Evolutionary conservation across 2,113 vertebrate genomes (phyloP), one percentile per base, ranked within the genome.

Genomic region (Arvicanthis niloticus): DNA sequence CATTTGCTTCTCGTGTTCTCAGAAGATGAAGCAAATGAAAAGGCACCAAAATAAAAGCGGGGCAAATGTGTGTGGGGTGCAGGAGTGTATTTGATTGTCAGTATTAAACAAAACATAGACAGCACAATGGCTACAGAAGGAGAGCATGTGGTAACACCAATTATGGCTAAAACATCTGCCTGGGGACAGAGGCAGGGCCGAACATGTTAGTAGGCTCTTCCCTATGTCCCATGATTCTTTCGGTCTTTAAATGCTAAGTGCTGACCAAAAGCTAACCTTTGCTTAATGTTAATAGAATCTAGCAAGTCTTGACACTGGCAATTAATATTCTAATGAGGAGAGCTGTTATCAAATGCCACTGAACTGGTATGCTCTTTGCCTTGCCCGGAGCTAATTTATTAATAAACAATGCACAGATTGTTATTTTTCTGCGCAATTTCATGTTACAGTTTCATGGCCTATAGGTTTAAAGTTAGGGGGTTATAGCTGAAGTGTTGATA

Each of bases 311-410:
- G 86, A 87, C 95, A 89, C 17, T 78, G 62, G 92, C 75, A 73
- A 96, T 95, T 62, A 95, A 89, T 86, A 95, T 88, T 92, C 84
- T 96, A 93, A 97, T 77, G 60, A 93, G 68, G 62, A 87, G 72
- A 91, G 58, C 15, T 78, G 53, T 2, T 73, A 58, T 81, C 89
- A 93, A 93, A 88, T 80, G 93, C 80, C 93, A 48, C 75, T 82
- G 82, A 96, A 60, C 68, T 60, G 2, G 68, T 94, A 62, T 48
- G 67, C 68, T 89, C 68, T 91, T 60, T 77, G 53, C 76, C 80
- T 88, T 73, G 86, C 53, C 6, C 15, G n/a, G 19, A 34, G 51
- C 90, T 96, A 73, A 94, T 72, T 94, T 95, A 81, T 93, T 94
- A 95, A 89, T 88, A 92, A 88, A 81, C 26, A 75, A 29, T 31